Evolutionary conservation across 2,113 vertebrate species (phyloP).

Genomic region (Ciconia boyciana): DNA sequence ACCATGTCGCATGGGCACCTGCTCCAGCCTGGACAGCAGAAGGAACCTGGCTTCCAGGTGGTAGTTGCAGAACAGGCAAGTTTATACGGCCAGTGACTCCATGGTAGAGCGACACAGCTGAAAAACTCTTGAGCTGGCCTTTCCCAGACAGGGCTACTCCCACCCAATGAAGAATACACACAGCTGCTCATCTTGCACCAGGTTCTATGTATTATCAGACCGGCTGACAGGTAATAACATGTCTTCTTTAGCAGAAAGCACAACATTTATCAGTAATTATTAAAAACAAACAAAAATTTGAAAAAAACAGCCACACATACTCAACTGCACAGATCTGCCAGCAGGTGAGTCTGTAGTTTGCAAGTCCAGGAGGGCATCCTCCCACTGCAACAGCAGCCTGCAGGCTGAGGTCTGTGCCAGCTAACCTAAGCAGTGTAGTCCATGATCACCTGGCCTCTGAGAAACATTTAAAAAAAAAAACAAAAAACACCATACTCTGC

Average conservation of each 20-base stretch:
- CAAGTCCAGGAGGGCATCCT: background rate
- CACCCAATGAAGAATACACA: conserved; percentile 39
- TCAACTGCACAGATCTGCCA: background rate
- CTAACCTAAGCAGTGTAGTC: background rate
- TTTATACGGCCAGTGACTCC: background rate
- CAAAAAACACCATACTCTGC: background rate
- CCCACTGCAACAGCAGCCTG: background rate
- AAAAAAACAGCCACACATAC: background rate
- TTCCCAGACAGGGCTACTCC: background rate
- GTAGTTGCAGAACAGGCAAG: background rate
- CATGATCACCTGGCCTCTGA: background rate
- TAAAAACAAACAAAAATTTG: background rate
- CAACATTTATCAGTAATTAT: conserved; percentile 5
- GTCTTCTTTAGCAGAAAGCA: conserved; percentile 50
- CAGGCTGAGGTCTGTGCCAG: background rate
- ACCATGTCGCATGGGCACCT: fast-evolving
- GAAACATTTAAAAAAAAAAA: background rate
- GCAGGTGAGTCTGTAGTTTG: background rate
- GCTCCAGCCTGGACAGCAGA: background rate
- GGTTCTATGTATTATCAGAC: conserved; percentile 74
- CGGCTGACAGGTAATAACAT: conserved; percentile 68
- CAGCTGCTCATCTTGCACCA: conserved; percentile 44
- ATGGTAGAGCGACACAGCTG: background rate
- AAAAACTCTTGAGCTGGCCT: background rate
- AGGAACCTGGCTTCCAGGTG: background rate